A percentile compares a stretch with the other conserved stretches of the same genome.
phyloP scores from a whole-genome alignment of 2,797 vertebrate species.

The Rhynchotus rufescens region DNA sequence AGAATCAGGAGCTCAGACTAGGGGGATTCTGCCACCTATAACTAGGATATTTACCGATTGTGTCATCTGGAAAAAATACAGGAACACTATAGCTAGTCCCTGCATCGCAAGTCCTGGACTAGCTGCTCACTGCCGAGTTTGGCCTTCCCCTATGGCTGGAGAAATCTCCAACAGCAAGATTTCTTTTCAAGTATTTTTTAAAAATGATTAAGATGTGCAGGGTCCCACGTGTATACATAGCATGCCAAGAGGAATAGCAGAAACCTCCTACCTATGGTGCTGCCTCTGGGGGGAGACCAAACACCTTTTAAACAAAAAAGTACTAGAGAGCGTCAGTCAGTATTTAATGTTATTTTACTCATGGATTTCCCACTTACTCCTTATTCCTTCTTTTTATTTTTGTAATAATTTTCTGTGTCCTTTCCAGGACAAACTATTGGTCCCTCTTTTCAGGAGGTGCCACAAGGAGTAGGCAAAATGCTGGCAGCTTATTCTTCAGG shows the following conservation, averaged over 20 bases:
- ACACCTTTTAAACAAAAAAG: neutral
- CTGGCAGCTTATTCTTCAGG: neutral
- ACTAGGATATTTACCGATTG: neutral
- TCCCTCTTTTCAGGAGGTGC: neutral
- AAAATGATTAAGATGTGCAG: neutral
- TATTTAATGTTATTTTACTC: neutral
- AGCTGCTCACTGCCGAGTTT: neutral
- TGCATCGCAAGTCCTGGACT: neutral
- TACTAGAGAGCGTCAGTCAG: neutral
- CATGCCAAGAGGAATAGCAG: too few relatives aligned
- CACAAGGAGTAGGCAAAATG: fast-evolving
- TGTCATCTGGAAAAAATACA: neutral
- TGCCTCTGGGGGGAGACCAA: neutral
- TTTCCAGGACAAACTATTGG: neutral
- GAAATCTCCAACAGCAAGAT: neutral
- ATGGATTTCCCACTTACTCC: neutral
- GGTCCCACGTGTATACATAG: neutral
- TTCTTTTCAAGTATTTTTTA: neutral
- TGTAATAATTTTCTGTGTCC: neutral
- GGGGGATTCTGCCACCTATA: neutral
- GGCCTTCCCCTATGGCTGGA: neutral
- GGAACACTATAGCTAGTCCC: neutral
- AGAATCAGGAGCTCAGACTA: neutral
- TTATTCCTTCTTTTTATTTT: neutral
- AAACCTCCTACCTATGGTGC: neutral